A percentile compares a stretch with the other conserved stretches of the same genome.
Conservation (phyloP, 2,888 invertebrate species). For the Sarcophaga carnaria region DNA sequence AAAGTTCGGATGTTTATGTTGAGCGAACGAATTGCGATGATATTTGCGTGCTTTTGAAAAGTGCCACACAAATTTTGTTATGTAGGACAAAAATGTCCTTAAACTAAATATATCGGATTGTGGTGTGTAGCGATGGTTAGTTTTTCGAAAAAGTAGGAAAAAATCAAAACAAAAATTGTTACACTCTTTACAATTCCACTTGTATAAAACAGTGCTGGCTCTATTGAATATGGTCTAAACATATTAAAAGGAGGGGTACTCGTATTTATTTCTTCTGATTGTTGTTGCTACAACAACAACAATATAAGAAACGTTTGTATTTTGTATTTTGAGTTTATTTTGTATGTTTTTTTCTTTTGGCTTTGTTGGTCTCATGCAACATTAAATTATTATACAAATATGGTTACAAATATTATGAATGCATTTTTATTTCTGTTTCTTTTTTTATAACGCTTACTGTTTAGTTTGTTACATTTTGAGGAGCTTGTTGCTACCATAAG, state of each 20-base stretch:
- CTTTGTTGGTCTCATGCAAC: conserved; percentile 66
- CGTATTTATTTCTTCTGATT: background rate
- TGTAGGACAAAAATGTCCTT: background rate
- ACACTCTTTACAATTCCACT: conserved; percentile 64
- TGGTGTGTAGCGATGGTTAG: background rate
- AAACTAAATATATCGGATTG: background rate
- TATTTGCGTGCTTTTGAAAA: too few species aligned
- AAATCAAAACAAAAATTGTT: conserved; percentile 55
- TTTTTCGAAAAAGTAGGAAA: conserved; percentile 35
- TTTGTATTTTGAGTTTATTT: background rate
- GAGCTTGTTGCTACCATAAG: conserved; percentile 68
- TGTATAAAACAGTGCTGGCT: conserved; percentile 10
- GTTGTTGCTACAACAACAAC: conserved; percentile 3
- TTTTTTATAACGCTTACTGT: conserved; percentile 1
- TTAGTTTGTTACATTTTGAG: conserved; percentile 66
- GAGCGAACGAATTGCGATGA: too few species aligned
- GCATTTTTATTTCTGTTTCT: conserved; percentile 54
- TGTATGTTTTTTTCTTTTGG: conserved; percentile 27
- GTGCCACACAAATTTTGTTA: too few species aligned
- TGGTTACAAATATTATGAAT: conserved; percentile 70
- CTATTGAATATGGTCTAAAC: conserved; percentile 47
- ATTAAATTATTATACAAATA: conserved; percentile 70
- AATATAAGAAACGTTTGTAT: conserved; percentile 53
- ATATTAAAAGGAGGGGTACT: conserved; percentile 62
- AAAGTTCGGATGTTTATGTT: too few species aligned